Evolutionary conservation across 2,113 vertebrate genomes (phyloP).

Genomic region (Oplegnathus fasciatus): DNA sequence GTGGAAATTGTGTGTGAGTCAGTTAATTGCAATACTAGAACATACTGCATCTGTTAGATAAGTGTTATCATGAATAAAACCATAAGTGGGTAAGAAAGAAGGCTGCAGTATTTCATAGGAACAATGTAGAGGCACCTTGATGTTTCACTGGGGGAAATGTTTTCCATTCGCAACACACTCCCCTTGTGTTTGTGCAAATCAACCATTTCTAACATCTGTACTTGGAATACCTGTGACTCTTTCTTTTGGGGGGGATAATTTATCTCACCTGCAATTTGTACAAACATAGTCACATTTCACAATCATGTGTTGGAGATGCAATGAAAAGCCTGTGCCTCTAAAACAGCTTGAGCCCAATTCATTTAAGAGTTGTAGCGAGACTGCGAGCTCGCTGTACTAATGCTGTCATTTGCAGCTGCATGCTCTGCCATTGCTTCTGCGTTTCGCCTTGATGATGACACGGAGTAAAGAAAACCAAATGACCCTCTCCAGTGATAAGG

Average conservation of each 20-base stretch:
- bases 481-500: conserved; percentile 12
- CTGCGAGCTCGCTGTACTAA: conserved; percentile 14
- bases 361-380: conserved; percentile 17
- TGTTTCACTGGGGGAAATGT: conserved; percentile 36
- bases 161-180: conserved; percentile 37
- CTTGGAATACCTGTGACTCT: conserved; percentile 5
- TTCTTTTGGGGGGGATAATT: neutral
- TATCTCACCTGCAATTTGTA: conserved; percentile 35
- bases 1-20: conserved; percentile 48
- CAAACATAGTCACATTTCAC: conserved; percentile 17
- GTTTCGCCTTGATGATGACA: conserved; percentile 25
- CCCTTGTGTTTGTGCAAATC: conserved; percentile 16
- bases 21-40: conserved; percentile 56
- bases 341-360: conserved; percentile 47
- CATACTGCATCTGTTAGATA: conserved; percentile 35
- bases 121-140: conserved; percentile 28
- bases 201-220: conserved; percentile 21
- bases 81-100: conserved; percentile 25
- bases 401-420: conserved; percentile 23
- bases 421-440: neutral
- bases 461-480: conserved; percentile 21
- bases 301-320: conserved; percentile 12
- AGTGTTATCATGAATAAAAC: conserved; percentile 42
- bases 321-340: conserved; percentile 33
- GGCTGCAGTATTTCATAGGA: conserved; percentile 35